phyloP scores from a whole-genome alignment of 2,113 vertebrate species.

The Rhodinocichla rosea region DNA sequence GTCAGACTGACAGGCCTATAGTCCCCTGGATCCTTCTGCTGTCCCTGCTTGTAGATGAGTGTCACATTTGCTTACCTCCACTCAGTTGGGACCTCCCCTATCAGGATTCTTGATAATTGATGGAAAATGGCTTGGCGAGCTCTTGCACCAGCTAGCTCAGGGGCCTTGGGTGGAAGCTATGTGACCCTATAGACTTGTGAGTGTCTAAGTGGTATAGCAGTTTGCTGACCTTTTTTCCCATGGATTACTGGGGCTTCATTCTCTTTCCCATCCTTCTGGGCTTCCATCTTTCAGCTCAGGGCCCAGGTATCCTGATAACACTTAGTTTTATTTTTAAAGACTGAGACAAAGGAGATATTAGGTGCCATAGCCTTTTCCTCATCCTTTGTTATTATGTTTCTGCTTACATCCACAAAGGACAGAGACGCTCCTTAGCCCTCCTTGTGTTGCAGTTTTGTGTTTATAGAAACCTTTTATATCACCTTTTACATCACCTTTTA shows the following conservation, averaged over 20 bases:
- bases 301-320: background rate
- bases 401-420: background rate
- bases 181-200: background rate
- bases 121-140: accelerated
- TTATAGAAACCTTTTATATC: background rate
- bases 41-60: background rate
- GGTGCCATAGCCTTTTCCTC: background rate
- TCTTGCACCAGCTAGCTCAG: background rate
- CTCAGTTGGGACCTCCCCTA: background rate
- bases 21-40: background rate
- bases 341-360: background rate
- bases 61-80: background rate
- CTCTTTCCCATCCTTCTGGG: background rate
- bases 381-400: background rate
- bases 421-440: background rate
- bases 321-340: background rate
- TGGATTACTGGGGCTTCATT: background rate
- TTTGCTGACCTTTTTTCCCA: background rate
- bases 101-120: no score
- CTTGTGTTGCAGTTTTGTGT: background rate
- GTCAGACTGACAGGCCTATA: background rate
- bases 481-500: background rate
- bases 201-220: background rate
- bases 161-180: background rate
- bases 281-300: background rate